Evolutionary conservation across 2,797 vertebrate genomes (phyloP).

Genomic region (Micromesistius poutassou): DNA sequence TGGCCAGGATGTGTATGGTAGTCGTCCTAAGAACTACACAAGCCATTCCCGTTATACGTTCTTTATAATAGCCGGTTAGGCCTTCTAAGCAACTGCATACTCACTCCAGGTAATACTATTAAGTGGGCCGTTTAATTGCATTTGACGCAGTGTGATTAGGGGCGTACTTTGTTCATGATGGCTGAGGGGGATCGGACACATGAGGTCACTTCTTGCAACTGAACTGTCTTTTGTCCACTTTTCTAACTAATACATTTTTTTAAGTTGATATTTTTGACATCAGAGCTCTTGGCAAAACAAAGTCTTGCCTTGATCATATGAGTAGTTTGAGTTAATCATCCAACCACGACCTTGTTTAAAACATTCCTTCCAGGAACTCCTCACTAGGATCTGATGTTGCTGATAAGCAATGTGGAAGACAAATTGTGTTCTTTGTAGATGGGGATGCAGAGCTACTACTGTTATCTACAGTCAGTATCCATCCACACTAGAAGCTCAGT

Average conservation of each 20-base stretch:
- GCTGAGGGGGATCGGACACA: neutral
- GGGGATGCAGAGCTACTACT: too few relatives aligned
- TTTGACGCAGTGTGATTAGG: neutral
- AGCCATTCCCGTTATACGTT: neutral
- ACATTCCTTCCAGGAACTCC: neutral
- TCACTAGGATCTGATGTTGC: neutral
- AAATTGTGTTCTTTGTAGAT: too few relatives aligned
- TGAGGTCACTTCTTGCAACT: too few relatives aligned
- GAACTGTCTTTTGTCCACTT: neutral
- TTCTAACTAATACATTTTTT: neutral
- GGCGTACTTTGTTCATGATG: neutral
- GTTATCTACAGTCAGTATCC: too few relatives aligned
- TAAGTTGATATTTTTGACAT: neutral
- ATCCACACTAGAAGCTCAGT: too few relatives aligned
- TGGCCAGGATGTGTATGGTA: neutral
- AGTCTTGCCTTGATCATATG: neutral
- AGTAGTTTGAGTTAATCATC: neutral
- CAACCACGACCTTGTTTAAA: neutral
- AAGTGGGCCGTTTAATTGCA: slow-evolving; percentile 1
- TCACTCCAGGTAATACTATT: neutral
- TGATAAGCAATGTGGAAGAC: too few relatives aligned
- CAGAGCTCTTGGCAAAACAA: neutral
- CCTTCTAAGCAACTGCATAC: neutral
- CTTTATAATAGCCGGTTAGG: neutral
- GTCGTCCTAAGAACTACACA: neutral